Evolutionary conservation across 2,113 vertebrate genomes (phyloP), one percentile per base, ranked within the genome.

Genomic region (Salvator merianae): DNA sequence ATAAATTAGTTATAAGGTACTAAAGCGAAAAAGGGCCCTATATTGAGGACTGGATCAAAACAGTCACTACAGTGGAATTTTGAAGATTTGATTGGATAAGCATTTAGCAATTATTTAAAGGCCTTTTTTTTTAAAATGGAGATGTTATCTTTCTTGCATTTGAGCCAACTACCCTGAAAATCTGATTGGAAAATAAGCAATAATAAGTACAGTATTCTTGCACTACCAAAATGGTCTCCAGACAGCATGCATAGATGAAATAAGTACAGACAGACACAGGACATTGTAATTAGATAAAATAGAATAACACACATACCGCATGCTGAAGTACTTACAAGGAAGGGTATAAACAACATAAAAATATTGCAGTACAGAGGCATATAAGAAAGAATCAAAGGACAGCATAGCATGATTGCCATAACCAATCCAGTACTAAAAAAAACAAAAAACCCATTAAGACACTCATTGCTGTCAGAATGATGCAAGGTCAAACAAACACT

Each of bases 401-500:
- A 77, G 13, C 7, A 77, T 34, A 77, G 76, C 5, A 28, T 8
- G 30, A 20, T 50, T n/a, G 26, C 24, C 76, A 32, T 72, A 74
- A 36, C 77, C 63, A 78, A 47, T 68, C 9, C 36, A 36, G n/a
- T 10, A 20, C 13, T 18, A 0, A 36, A 1, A 77, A 87, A 40
- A 7, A 8, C 71, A 77, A n/a, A n/a, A n/a, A n/a, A n/a, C n/a
- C n/a, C n/a, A 88, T 20, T 12, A 26, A 76, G 74, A 68, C 28
- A 43, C 73, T 59, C 12, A 22, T 68, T n/a, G 69, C 0, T 3
- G 47, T 69, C 71, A 43, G 43, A 89, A 84, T 0, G 82, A n/a
- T 74, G n/a, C 43, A 80, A 84, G 7, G 71, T 38, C 76, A 82
- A 78, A 89, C 14, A 82, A 83, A 87, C 88, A 72, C 0, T 13